Evolutionary conservation across 2,888 invertebrate species (phyloP), one percentile per base, ranked within the genome.

Genomic region (Sarcophaga rosellei): DNA sequence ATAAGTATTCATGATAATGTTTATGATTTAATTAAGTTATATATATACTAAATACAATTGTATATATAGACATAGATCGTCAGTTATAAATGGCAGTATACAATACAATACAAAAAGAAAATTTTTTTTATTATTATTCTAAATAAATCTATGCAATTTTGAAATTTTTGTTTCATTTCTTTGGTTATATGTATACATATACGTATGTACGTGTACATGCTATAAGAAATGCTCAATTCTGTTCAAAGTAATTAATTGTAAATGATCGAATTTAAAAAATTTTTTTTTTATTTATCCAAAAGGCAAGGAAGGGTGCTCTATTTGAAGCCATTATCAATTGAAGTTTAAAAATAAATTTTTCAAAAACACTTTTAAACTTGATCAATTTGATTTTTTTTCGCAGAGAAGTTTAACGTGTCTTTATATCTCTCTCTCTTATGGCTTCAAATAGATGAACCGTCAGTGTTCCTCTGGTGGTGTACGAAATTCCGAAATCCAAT

Each of bases 381-480:
- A 75, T 84, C 53, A 68, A 78, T 79, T 35, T 17, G 8, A 53
- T 53, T 53, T 53, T 53, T 53, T 53, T 53, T 12, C 53, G 53
- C 53, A 53, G 53, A 53, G 17, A 53, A 15, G 53, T 47, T 1
- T 0, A 47, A 15, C 12, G 12, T 47, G 10, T 47, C 47, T 2
- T 25, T 25, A 3, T 23, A 47, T 17, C 20, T 44, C 44, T 44
- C 44, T 59, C 35, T 35, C 68, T 88, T 92, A 92, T 85, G 90
- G 91, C 89, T 92, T 91, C 90, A 92, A 90, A 90, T 92, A 91
- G 89, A 91, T 91, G 89, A 91, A 90, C 72, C 91, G 92, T 92
- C 92, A 92, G 90, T 92, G 90, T 77, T 91, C 92, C 78, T 91
- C 91, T 0, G 92, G 91, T 4, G 92, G 90, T 12, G 92, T 93